Conservation (phyloP, 1,140 invertebrate genomes). For the Drosophila miranda region DNA sequence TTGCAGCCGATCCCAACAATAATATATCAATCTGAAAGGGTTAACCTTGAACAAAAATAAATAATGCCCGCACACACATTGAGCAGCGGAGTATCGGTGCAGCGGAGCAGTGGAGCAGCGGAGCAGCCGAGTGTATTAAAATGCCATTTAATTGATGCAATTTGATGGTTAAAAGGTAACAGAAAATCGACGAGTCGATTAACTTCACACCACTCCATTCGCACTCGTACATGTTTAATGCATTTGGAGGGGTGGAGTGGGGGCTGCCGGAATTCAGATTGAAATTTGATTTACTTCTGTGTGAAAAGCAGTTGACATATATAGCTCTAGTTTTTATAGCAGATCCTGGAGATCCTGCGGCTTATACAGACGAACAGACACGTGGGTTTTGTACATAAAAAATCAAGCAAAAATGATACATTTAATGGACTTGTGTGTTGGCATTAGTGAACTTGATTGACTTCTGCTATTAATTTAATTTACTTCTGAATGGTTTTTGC, state of each 20-base stretch:
- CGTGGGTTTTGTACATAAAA: too few species aligned
- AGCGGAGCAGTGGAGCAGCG: too few species aligned
- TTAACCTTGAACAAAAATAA: conserved; percentile 8
- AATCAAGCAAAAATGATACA: too few species aligned
- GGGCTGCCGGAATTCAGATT: not conserved
- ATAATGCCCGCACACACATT: not conserved
- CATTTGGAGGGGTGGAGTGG: conserved; percentile 5
- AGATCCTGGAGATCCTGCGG: too few species aligned
- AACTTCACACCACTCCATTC: conserved; percentile 17
- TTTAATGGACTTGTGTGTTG: too few species aligned
- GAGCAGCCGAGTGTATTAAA: not conserved
- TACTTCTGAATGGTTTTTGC: too few species aligned
- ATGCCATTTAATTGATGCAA: conserved; percentile 31
- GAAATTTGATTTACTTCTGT: too few species aligned
- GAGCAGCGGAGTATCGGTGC: not conserved
- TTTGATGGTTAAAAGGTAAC: conserved; percentile 18
- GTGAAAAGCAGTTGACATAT: too few species aligned
- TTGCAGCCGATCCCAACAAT: conserved; percentile 12
- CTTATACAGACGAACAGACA: too few species aligned
- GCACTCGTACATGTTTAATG: conserved; percentile 32
- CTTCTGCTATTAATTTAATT: too few species aligned
- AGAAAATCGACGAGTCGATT: conserved; percentile 27
- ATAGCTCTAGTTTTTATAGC: too few species aligned
- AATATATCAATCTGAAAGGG: conserved; percentile 19
- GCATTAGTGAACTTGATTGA: too few species aligned